Base-by-base conservation (phyloP, 2,113 vertebrate genomes). In the Emydura subglobosa region DNA sequence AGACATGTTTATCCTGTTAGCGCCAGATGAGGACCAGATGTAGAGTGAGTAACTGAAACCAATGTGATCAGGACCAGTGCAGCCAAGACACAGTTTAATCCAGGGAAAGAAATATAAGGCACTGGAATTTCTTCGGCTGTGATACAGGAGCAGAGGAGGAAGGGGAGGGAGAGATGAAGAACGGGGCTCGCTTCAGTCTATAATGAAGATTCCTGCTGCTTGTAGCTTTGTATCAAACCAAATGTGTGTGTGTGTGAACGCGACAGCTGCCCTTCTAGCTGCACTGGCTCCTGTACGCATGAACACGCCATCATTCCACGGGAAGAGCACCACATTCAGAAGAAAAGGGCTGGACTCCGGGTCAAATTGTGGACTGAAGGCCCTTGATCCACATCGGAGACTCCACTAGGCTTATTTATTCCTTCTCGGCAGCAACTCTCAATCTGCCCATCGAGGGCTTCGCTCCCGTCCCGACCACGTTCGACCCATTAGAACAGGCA, bases 21-120 rank as follows among this genome's bases (percentile, higher is more conserved):
- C 94, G 94, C 96, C 95, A 97, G 97, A 97, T 97, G 96, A 97
- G 86, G 92, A 97, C 92, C 97, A 96, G 94, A 97, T 97, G 95
- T 96, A 82, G 80, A 86, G 82, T 42, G 61, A 79, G 68, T 82
- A 92, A 92, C 90, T 5, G 78, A 50, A 92, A 90, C 93, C 86
- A 90, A 91, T 2, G 82, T 49, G 51, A 49, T 31, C 17, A 6
- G 55, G 65, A 25, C 4, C 4, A 3, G 72, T 21, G 68, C 51
- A 54, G 95, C 95, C 95, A 95, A 92, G 83, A 29, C 88, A 95
- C 76, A 86, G 82, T 74, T 81, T 27, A 24, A 85, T 34, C 79
- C 85, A 72, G 65, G 53, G 80, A 80, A 90, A 85, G 79, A 47
- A 84, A 91, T 6, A 51, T 81, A 90, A 34, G 5, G 78, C 10